These are phyloP conservation scores for Hemichromis elongatus DNA, from an alignment of 2,113 vertebrate species.

Conservation along the genomic window DNA sequence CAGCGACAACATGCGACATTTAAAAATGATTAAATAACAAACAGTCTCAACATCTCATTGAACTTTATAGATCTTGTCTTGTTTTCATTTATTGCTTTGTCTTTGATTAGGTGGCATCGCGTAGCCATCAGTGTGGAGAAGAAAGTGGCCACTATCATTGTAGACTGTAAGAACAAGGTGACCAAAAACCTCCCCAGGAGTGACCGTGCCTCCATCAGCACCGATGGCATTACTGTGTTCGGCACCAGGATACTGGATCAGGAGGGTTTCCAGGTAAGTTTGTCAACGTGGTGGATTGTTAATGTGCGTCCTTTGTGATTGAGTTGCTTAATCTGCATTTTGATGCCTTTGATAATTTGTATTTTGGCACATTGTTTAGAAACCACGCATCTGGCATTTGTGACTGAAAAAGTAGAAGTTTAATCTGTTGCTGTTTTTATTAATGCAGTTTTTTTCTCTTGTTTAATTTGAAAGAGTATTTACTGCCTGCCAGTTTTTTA, in stretches of 20 bases:
- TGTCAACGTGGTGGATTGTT: background rate
- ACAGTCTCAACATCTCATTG: background rate
- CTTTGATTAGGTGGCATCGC: conserved; percentile 87
- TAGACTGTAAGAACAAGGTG: conserved; percentile 93
- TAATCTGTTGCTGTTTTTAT: background rate
- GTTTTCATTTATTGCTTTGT: background rate
- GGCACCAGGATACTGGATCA: conserved; percentile 91
- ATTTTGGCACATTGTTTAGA: background rate
- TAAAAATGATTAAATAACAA: background rate
- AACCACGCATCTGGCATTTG: background rate
- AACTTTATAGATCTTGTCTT: background rate
- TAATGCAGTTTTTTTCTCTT: background rate
- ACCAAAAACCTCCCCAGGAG: conserved; percentile 86
- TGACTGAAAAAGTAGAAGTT: background rate
- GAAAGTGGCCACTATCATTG: conserved; percentile 92
- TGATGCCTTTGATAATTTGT: background rate
- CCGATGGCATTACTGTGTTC: conserved; percentile 88
- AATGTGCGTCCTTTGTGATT: accelerated
- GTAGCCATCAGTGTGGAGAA: conserved; percentile 96
- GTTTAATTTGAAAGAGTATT: background rate
- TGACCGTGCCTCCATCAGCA: conserved; percentile 80
- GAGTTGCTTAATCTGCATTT: background rate
- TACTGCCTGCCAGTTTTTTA: background rate
- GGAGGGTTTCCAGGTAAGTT: conserved; percentile 90
- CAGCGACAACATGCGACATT: background rate